Percentiles rank a stretch among this genome's conserved stretches.
These are phyloP conservation scores for Heliocidaris tuberculata DNA, from an alignment of 35 echinoderm and acorn worm species.

Conservation along the genomic window DNA sequence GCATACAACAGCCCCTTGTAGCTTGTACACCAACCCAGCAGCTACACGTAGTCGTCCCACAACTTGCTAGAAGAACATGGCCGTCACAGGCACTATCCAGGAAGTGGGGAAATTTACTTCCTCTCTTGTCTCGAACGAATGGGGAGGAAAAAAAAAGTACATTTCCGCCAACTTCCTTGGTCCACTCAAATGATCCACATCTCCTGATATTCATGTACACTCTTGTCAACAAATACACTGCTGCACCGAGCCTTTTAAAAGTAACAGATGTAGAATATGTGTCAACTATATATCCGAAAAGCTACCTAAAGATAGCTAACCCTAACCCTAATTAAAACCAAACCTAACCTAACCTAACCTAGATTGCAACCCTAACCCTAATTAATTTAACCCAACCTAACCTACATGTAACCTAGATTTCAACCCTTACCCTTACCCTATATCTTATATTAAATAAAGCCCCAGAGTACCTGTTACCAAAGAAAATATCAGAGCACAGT, in stretches of 20 bases:
- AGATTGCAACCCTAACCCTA: too few relatives aligned
- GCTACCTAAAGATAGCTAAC: too few relatives aligned
- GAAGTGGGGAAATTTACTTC: conserved; percentile 10
- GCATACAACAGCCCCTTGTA: neutral
- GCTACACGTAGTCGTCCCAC: neutral
- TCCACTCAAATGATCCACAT: neutral
- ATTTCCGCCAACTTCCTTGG: conserved; percentile 9
- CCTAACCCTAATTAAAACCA: too few relatives aligned
- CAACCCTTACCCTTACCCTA: too few relatives aligned
- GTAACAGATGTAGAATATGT: neutral
- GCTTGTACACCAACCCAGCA: too few relatives aligned
- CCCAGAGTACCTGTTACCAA: too few relatives aligned
- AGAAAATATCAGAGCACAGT: too few relatives aligned
- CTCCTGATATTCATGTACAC: neutral
- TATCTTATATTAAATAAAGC: too few relatives aligned
- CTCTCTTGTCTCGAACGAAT: neutral
- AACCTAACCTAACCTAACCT: too few relatives aligned
- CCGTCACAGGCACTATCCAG: neutral
- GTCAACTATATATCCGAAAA: neutral
- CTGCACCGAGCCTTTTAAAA: neutral
- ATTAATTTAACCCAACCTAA: too few relatives aligned
- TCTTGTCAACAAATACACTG: neutral
- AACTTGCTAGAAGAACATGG: conserved; percentile 1
- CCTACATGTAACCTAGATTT: too few relatives aligned
- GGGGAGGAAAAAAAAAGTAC: neutral